A percentile compares a stretch with the other conserved stretches of the same genome.
phyloP scores from a whole-genome alignment of 2,888 invertebrate species.

The Catocala sponsa region DNA sequence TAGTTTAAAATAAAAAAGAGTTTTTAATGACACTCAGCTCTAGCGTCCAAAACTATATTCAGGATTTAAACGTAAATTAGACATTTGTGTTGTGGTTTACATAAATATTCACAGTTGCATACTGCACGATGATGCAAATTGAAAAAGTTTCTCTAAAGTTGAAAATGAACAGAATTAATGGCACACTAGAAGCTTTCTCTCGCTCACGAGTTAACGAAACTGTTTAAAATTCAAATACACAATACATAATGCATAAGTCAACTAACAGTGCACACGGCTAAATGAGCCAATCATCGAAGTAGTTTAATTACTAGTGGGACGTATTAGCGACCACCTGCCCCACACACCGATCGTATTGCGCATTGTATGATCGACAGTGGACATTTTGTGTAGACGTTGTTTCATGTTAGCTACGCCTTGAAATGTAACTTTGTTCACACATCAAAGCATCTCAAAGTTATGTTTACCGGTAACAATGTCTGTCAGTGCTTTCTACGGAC shows the following conservation, averaged over 20 bases:
- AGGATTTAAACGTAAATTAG: constrained; percentile 44
- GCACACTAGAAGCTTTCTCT: constrained; percentile 49
- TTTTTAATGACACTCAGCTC: neutral
- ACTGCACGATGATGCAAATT: constrained; percentile 67
- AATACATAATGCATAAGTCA: constrained; percentile 43
- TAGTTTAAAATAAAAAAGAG: too few relatives aligned
- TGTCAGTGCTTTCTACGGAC: constrained; percentile 15
- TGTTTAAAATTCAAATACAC: constrained; percentile 52
- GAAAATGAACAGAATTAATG: constrained; percentile 68
- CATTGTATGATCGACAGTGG: constrained; percentile 45
- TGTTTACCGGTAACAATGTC: constrained; percentile 31
- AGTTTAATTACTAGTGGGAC: constrained; percentile 51
- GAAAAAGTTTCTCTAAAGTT: constrained; percentile 68
- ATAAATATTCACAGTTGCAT: constrained; percentile 54
- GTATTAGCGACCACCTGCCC: constrained; percentile 39
- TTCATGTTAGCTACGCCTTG: constrained; percentile 8
- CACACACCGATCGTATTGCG: constrained; percentile 39
- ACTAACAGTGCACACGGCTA: constrained; percentile 22
- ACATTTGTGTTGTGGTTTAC: constrained; percentile 43
- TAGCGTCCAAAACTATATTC: constrained; percentile 12
- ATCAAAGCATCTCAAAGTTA: constrained; percentile 33
- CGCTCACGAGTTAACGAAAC: constrained; percentile 42
- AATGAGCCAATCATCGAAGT: constrained; percentile 51
- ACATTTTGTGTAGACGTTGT: constrained; percentile 19
- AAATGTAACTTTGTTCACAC: neutral